phyloP scores from a whole-genome alignment of 2,797 vertebrate genomes.

The Oreochromis mossambicus region DNA sequence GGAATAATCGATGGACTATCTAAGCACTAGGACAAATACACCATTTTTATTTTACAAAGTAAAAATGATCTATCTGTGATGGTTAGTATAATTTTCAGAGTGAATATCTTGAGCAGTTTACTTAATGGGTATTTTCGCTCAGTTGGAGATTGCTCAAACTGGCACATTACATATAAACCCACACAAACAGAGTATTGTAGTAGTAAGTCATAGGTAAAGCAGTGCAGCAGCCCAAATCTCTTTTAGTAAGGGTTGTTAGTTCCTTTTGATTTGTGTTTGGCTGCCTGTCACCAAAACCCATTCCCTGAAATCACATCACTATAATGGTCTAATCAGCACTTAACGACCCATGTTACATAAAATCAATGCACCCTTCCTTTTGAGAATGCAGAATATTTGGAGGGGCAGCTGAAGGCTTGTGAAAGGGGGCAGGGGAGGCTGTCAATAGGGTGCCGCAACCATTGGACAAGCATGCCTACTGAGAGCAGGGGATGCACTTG shows the following conservation, averaged over 20 bases:
- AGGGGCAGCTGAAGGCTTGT: slow-evolving; percentile 56
- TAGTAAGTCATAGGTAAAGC: slow-evolving; percentile 34
- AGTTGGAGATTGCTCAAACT: background rate
- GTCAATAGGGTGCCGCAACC: slow-evolving; percentile 54
- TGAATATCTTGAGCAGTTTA: background rate
- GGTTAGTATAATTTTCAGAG: slow-evolving; percentile 6
- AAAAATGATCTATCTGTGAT: background rate
- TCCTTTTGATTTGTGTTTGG: slow-evolving; percentile 66
- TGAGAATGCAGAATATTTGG: slow-evolving; percentile 70
- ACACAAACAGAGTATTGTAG: slow-evolving; percentile 14
- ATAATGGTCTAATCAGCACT: slow-evolving; percentile 78
- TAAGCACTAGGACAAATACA: background rate
- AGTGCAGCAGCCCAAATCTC: slow-evolving; percentile 51
- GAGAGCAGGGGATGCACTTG: slow-evolving; percentile 48
- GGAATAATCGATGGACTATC: background rate
- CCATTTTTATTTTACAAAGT: background rate
- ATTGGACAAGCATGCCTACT: slow-evolving; percentile 14
- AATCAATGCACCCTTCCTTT: slow-evolving; percentile 72
- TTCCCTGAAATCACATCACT: slow-evolving; percentile 73
- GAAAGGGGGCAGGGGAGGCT: slow-evolving; percentile 38
- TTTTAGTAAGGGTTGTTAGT: slow-evolving; percentile 58
- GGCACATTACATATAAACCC: slow-evolving; percentile 10
- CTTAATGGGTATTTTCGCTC: slow-evolving; percentile 6
- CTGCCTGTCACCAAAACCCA: slow-evolving; percentile 66
- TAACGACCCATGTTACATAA: slow-evolving; percentile 77